Evolutionary conservation across 2,797 vertebrate species (phyloP).

Genomic region (Epinephelus coioides): DNA sequence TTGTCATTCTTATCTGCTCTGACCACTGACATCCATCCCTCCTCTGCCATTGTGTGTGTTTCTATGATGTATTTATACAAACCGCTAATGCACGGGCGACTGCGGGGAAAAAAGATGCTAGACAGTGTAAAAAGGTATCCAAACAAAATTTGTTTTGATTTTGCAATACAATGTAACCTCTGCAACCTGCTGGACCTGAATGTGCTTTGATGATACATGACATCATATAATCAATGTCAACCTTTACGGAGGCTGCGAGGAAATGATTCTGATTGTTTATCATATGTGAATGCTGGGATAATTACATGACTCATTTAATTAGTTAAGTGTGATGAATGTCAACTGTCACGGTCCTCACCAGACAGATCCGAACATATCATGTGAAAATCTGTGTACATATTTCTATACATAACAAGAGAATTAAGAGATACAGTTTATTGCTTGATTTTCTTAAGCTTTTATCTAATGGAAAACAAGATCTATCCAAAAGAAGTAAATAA

Average conservation of each 20-base stretch:
- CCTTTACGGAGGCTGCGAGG: constrained; percentile 10
- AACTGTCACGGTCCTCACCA: background rate
- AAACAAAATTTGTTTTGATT: constrained; percentile 66
- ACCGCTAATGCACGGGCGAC: constrained; percentile 64
- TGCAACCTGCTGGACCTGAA: constrained; percentile 16
- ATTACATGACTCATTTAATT: constrained; percentile 7
- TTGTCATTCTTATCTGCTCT: constrained; percentile 77
- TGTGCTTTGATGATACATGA: constrained; percentile 33
- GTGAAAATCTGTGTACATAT: background rate
- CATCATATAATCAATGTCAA: constrained; percentile 11
- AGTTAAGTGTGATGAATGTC: background rate
- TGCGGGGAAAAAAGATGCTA: constrained; percentile 24
- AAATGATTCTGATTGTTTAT: background rate
- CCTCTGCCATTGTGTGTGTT: constrained; percentile 71
- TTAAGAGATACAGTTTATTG: background rate
- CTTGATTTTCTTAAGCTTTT: background rate
- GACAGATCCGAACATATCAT: background rate
- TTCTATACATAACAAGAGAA: background rate
- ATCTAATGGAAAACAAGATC: constrained; percentile 16
- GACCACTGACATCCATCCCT: constrained; percentile 74
- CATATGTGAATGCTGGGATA: background rate
- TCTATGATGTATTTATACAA: constrained; percentile 77
- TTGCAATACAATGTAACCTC: constrained; percentile 55
- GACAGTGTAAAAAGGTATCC: constrained; percentile 63
- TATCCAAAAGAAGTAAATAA: constrained; percentile 4